These are phyloP conservation scores for Dicerorhinus sumatrensis DNA, from an alignment of 2,113 vertebrate species.

Conservation along the genomic window DNA sequence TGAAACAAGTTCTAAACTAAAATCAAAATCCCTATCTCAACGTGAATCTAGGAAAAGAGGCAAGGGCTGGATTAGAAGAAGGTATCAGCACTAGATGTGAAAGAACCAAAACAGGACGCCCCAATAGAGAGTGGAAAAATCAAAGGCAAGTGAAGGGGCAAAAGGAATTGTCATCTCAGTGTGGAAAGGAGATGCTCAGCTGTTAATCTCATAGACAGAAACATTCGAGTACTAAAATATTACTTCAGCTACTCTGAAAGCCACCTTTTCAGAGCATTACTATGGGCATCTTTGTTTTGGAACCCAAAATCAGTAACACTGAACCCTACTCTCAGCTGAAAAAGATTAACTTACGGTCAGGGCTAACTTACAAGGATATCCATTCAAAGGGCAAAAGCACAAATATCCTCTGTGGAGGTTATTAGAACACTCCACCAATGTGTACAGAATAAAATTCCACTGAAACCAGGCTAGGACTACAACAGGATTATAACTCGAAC, in stretches of 20 bases:
- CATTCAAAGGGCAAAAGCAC: constrained; percentile 61
- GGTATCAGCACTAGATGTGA: background rate
- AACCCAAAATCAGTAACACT: background rate
- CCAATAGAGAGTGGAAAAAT: constrained; percentile 23
- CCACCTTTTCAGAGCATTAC: constrained; percentile 38
- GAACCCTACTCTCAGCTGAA: background rate
- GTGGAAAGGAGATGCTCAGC: background rate
- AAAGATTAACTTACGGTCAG: constrained; percentile 47
- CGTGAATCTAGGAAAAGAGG: constrained; percentile 43
- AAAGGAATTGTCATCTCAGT: constrained; percentile 31
- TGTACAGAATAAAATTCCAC: constrained; percentile 38
- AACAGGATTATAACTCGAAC: constrained; percentile 5
- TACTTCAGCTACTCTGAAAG: constrained; percentile 48
- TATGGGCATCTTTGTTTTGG: constrained; percentile 6
- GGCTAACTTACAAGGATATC: background rate
- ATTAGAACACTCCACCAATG: constrained; percentile 21
- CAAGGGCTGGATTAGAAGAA: constrained; percentile 56
- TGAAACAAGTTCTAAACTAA: constrained; percentile 40
- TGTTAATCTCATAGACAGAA: constrained; percentile 44
- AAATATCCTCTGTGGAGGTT: constrained; percentile 56
- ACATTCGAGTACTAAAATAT: constrained; percentile 26
- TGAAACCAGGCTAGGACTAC: background rate
- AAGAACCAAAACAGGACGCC: constrained; percentile 21
- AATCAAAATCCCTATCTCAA: constrained; percentile 39
- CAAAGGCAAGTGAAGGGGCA: constrained; percentile 56